These are phyloP conservation scores for Eudyptes chrysolophus DNA, from an alignment of 2,113 vertebrate genomes.

Conservation along the genomic window DNA sequence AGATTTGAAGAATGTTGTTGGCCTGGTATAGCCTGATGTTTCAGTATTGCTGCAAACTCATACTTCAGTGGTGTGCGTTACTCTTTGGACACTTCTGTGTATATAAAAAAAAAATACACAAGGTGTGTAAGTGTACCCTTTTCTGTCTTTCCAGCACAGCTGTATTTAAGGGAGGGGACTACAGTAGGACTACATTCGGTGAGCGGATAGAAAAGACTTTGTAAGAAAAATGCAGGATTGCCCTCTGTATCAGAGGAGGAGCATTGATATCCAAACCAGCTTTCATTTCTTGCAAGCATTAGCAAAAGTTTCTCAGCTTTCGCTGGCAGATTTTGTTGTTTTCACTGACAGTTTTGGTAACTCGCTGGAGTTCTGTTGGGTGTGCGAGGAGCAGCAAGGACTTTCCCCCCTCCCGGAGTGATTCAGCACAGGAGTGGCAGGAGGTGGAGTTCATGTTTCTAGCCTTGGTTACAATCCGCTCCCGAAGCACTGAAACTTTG, in stretches of 20 bases:
- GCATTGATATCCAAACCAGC: not conserved
- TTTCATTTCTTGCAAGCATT: not conserved
- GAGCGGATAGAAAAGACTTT: not conserved
- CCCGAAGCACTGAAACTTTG: not conserved
- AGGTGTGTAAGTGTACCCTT: not conserved
- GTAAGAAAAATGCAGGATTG: not conserved
- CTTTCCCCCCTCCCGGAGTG: not conserved
- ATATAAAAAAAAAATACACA: accelerated
- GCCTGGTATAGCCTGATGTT: conserved; percentile 33
- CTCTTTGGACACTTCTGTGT: not conserved
- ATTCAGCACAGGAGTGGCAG: conserved; percentile 43
- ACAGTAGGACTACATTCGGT: not conserved
- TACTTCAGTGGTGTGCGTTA: not conserved
- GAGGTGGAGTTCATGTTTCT: conserved; percentile 15
- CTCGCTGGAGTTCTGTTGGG: not conserved
- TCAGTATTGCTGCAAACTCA: not conserved
- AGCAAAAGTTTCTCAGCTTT: not conserved
- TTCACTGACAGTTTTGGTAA: not conserved
- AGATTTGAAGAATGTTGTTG: conserved; percentile 24
- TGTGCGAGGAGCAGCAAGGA: not conserved
- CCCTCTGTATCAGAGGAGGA: not conserved
- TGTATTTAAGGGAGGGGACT: not conserved
- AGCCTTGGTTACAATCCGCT: not conserved
- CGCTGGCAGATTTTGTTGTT: not conserved
- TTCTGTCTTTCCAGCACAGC: not conserved